These are phyloP conservation scores for Stramonita haemastoma DNA, from an alignment of 2,888 invertebrate genomes.

Conservation along the genomic window DNA sequence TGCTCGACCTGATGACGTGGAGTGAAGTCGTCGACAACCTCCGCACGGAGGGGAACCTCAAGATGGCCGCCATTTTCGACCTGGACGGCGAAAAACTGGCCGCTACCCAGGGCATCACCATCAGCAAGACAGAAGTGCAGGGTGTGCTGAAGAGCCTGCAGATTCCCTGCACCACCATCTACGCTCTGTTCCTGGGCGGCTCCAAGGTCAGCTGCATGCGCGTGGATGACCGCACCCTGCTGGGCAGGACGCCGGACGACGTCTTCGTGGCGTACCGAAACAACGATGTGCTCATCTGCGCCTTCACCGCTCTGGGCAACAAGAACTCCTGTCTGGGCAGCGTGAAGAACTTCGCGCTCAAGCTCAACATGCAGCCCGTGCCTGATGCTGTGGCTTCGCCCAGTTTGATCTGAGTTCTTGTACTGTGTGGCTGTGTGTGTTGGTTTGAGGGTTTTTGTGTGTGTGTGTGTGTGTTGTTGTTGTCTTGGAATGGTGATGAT, in stretches of 20 bases:
- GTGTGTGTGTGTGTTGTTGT: too few species aligned
- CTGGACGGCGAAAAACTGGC: constrained; percentile 50
- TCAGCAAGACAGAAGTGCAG: constrained; percentile 45
- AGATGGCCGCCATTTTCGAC: constrained; percentile 55
- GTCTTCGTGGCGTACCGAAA: constrained; percentile 50
- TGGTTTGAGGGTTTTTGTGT: too few species aligned
- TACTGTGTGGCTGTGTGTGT: background rate
- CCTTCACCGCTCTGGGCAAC: constrained; percentile 40
- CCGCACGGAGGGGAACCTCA: constrained; percentile 49
- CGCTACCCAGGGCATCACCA: constrained; percentile 47
- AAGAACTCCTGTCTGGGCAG: constrained; percentile 49
- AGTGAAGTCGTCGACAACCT: constrained; percentile 52
- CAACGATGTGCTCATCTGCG: constrained; percentile 51
- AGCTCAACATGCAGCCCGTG: constrained; percentile 46
- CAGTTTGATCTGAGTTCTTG: constrained; percentile 39
- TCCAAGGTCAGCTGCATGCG: constrained; percentile 49
- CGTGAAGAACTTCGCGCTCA: constrained; percentile 50
- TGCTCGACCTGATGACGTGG: constrained; percentile 56
- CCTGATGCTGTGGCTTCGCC: constrained; percentile 45
- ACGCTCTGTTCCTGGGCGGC: constrained; percentile 49
- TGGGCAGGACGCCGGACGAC: constrained; percentile 46
- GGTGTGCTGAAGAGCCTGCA: constrained; percentile 42
- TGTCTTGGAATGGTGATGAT: too few species aligned
- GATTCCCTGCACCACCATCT: constrained; percentile 42
- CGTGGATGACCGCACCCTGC: constrained; percentile 50